phyloP scores from a whole-genome alignment of 1,140 invertebrate genomes.

The Aradophagus sp. region DNA sequence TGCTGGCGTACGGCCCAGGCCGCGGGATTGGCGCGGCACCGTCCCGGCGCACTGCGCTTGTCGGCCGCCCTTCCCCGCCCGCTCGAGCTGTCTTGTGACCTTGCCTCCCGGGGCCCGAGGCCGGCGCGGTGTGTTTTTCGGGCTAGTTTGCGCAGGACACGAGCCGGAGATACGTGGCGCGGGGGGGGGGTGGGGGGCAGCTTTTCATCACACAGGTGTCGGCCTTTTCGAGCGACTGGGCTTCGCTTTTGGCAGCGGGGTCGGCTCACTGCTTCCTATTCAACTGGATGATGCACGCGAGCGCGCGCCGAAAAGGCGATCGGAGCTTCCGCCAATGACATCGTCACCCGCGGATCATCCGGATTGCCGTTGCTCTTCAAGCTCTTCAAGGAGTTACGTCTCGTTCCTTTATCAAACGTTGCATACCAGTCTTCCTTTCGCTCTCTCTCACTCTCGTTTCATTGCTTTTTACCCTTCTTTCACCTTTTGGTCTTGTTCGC shows the following conservation, averaged over 20 bases:
- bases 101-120: conserved; percentile 11
- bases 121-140: conserved; percentile 8
- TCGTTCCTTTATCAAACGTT: too few species aligned
- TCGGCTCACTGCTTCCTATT: conserved; percentile 43
- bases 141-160: conserved; percentile 37
- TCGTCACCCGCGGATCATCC: too few species aligned
- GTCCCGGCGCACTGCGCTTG: conserved; percentile 14
- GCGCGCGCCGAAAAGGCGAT: not conserved
- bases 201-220: conserved; percentile 42
- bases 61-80: too few species aligned
- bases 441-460: too few species aligned
- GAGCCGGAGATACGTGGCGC: conserved; percentile 29
- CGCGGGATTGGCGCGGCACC: conserved; percentile 1
- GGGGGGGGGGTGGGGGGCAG: conserved; percentile 5
- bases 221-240: conserved; percentile 39
- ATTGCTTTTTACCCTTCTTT: too few species aligned
- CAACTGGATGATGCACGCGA: conserved; percentile 31
- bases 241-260: conserved; percentile 44
- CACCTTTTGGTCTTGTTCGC: too few species aligned
- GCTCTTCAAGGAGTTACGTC: too few species aligned
- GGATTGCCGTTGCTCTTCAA: too few species aligned
- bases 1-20: conserved; percentile 11
- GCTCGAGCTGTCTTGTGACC: too few species aligned
- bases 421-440: too few species aligned
- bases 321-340: too few species aligned